Evolutionary conservation across 2,797 vertebrate genomes (phyloP).

Genomic region (Oryzias dopingdopingensis): DNA sequence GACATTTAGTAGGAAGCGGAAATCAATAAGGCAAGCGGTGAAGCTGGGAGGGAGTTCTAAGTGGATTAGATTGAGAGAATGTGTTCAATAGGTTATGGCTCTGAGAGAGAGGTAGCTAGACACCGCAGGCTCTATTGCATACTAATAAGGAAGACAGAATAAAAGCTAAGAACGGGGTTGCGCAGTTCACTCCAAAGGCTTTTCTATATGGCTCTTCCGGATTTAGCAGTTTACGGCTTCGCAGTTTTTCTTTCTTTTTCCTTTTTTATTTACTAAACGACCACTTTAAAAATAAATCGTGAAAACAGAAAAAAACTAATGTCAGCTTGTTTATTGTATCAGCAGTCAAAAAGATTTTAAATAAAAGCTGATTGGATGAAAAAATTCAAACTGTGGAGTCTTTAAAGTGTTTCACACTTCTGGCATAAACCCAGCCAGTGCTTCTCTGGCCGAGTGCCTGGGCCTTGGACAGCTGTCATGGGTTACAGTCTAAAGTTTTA

Average conservation of each 20-base stretch:
- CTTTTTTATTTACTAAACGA: conserved; percentile 1
- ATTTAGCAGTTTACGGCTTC: conserved; percentile 36
- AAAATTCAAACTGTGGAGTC: conserved; percentile 17
- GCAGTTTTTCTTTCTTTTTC: neutral
- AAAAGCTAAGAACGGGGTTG: conserved; percentile 66
- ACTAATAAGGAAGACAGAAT: conserved; percentile 74
- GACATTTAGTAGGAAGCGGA: conserved; percentile 77
- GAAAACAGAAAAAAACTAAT: conserved; percentile 18
- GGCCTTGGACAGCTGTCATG: conserved; percentile 69
- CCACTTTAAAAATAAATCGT: conserved; percentile 30
- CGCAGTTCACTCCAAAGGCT: conserved; percentile 60
- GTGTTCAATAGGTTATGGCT: conserved; percentile 85
- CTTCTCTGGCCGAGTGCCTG: conserved; percentile 64
- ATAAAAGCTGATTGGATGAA: neutral
- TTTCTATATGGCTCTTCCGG: conserved; percentile 54
- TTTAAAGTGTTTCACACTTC: conserved; percentile 52
- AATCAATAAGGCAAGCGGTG: conserved; percentile 82
- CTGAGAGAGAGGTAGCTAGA: conserved; percentile 76
- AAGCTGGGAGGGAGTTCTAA: conserved; percentile 80
- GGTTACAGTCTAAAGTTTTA: conserved; percentile 56
- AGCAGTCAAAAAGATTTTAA: neutral
- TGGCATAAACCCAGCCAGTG: conserved; percentile 62
- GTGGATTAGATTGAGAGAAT: conserved; percentile 84
- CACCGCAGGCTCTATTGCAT: conserved; percentile 78
- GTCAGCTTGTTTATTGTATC: conserved; percentile 9